Percentiles rank a stretch among this genome's conserved stretches.
Conservation (phyloP, 2,797 vertebrate genomes). For the Enteromius argenteus region DNA sequence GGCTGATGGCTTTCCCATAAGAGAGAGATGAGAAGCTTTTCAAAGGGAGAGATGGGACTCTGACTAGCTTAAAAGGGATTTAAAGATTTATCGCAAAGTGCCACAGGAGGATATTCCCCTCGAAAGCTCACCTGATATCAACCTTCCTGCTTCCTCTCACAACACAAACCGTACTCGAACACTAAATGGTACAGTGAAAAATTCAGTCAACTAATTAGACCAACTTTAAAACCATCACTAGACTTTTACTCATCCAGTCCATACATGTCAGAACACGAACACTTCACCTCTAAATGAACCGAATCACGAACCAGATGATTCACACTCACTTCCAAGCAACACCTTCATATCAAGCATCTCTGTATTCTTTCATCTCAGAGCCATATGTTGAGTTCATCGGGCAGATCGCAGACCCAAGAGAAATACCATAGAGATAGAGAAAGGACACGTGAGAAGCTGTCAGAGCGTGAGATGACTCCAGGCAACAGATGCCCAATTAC, state of each 20-base stretch:
- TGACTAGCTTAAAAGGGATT: slow-evolving; percentile 59
- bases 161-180: not conserved
- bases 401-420: slow-evolving; percentile 42
- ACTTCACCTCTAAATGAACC: slow-evolving; percentile 9
- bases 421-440: slow-evolving; percentile 25
- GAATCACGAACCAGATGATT: not conserved
- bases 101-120: slow-evolving; percentile 57
- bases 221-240: slow-evolving; percentile 10
- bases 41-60: slow-evolving; percentile 42
- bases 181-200: not conserved
- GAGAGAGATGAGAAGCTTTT: slow-evolving; percentile 52
- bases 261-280: not conserved
- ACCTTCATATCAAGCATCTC: slow-evolving; percentile 32
- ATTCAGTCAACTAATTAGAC: not conserved
- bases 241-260: not conserved
- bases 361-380: slow-evolving; percentile 37
- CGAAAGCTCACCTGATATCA: slow-evolving; percentile 64
- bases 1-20: slow-evolving; percentile 46
- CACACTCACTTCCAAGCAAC: slow-evolving; percentile 11
- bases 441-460: slow-evolving; percentile 42
- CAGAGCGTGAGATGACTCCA: slow-evolving; percentile 61
- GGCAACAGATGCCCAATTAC: slow-evolving; percentile 79
- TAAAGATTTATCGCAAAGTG: slow-evolving; percentile 66
- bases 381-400: slow-evolving; percentile 47
- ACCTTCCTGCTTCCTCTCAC: slow-evolving; percentile 23